Conservation (phyloP, 2,113 vertebrate genomes). For the Bos taurus region DNA sequence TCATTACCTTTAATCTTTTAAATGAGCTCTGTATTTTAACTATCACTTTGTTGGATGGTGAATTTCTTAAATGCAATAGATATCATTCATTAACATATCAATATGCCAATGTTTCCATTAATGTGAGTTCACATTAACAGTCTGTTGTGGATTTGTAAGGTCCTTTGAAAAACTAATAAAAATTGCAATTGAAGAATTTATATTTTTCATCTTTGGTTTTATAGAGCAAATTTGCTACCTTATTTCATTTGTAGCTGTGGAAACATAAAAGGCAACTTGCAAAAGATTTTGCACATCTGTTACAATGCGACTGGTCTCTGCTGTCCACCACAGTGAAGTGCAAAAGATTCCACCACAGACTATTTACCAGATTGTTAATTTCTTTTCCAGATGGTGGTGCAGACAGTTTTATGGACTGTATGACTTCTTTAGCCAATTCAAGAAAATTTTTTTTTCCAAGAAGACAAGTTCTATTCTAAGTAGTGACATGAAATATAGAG, state of each 20-base stretch:
- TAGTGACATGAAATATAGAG: conserved; percentile 60
- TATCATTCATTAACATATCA: not conserved
- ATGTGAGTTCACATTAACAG: not conserved
- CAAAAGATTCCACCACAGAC: conserved; percentile 73
- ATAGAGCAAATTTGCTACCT: not conserved
- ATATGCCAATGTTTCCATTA: not conserved
- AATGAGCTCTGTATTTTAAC: not conserved
- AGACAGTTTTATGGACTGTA: conserved; percentile 75
- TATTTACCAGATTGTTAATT: conserved; percentile 77
- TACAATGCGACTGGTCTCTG: conserved; percentile 54
- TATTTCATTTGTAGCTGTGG: not conserved
- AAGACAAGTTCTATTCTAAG: conserved; percentile 77
- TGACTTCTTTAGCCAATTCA: conserved; percentile 82
- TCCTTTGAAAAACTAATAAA: not conserved
- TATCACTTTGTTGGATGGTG: not conserved
- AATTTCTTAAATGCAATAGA: not conserved
- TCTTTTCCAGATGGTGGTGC: conserved; percentile 78
- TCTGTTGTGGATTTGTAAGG: not conserved
- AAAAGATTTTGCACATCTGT: conserved; percentile 62
- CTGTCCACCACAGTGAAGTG: conserved; percentile 52
- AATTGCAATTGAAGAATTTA: not conserved
- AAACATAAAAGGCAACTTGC: conserved; percentile 9
- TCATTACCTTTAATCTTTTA: not conserved
- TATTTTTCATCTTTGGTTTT: not conserved
- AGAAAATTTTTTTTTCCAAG: conserved; percentile 78